Evolutionary conservation across 2,113 vertebrate genomes (phyloP).

Genomic region (Glaucidium brasilianum): DNA sequence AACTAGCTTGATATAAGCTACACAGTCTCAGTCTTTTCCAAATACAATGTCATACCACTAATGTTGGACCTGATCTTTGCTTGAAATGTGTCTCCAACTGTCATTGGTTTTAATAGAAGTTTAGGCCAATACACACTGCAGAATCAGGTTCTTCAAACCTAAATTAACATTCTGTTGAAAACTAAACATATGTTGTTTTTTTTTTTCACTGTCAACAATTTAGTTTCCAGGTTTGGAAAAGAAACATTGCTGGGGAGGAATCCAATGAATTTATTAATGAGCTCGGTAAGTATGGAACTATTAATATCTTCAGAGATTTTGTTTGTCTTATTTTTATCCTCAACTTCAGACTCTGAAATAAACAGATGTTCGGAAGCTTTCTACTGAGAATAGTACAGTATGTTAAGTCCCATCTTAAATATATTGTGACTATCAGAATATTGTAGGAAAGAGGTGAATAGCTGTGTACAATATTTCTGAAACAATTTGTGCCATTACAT

Average conservation of each 20-base stretch:
- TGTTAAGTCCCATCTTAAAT: neutral
- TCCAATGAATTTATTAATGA: constrained; percentile 92
- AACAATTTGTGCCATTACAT: neutral
- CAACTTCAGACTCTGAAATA: constrained; percentile 9
- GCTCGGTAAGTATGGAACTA: constrained; percentile 71
- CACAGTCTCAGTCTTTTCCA: neutral
- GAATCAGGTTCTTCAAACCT: neutral
- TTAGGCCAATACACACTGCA: neutral
- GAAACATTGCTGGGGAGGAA: constrained; percentile 85
- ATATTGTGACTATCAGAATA: neutral
- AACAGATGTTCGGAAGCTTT: constrained; percentile 45
- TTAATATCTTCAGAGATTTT: constrained; percentile 45
- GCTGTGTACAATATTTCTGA: neutral
- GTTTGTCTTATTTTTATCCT: constrained; percentile 38
- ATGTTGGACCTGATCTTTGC: neutral
- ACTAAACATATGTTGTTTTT: neutral
- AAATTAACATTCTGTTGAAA: constrained; percentile 36
- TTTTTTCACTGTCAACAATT: constrained; percentile 53
- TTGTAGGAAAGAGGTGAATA: neutral
- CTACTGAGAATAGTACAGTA: neutral
- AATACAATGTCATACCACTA: neutral
- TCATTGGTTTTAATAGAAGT: neutral
- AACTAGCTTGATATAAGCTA: neutral
- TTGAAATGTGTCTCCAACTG: neutral
- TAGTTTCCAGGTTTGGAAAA: constrained; percentile 86